Evolutionary conservation across 2,888 invertebrate species (phyloP).

Genomic region (Panzeria rudis): DNA sequence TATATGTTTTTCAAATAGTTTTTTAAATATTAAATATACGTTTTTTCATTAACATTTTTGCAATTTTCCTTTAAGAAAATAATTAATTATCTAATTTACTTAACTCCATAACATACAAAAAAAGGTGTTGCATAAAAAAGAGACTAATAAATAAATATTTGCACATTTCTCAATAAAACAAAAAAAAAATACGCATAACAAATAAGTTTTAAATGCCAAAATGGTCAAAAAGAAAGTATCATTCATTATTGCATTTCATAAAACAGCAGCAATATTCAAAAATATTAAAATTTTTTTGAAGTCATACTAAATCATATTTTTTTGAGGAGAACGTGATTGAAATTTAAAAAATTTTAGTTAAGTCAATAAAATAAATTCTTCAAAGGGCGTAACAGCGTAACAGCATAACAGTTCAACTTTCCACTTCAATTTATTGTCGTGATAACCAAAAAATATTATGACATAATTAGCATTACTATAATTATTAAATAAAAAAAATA

Average conservation of each 20-base stretch:
- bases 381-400: slow-evolving; percentile 42
- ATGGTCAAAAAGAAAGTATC: slow-evolving; percentile 51
- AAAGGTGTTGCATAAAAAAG: no score
- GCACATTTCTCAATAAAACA: slow-evolving; percentile 29
- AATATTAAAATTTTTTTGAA: slow-evolving; percentile 12
- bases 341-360: slow-evolving; percentile 4
- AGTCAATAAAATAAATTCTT: slow-evolving; percentile 5
- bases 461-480: slow-evolving; percentile 11
- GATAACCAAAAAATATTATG: slow-evolving; percentile 11
- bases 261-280: no score
- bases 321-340: slow-evolving; percentile 28
- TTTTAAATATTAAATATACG: no score
- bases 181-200: slow-evolving; percentile 13
- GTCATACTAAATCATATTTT: background rate
- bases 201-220: background rate
- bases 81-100: no score
- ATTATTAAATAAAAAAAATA: slow-evolving; percentile 7
- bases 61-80: no score
- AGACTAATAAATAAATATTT: background rate
- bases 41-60: no score
- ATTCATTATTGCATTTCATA: background rate
- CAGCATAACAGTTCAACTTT: slow-evolving; percentile 14
- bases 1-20: no score
- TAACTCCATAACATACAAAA: no score
- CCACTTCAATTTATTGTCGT: slow-evolving; percentile 1